A percentile compares a stretch with the other conserved stretches of the same genome.
Conservation (phyloP, 2,888 invertebrate genomes). For the Agrilus mali region DNA sequence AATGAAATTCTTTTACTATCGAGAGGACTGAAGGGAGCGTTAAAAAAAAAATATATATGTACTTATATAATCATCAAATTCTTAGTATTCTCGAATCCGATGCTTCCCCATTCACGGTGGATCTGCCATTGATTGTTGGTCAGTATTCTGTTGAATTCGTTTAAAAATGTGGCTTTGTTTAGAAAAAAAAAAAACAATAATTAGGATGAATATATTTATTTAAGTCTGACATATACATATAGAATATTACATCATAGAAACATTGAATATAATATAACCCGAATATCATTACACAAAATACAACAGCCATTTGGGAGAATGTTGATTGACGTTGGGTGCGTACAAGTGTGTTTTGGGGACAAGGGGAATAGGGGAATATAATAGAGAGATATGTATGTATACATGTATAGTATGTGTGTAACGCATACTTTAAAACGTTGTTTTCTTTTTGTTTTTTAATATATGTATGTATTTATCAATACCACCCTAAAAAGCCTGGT, state of each 20-base stretch:
- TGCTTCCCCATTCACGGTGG: too few species aligned
- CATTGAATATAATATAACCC: conserved; percentile 29
- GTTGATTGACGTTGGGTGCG: conserved; percentile 1
- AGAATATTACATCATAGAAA: conserved; percentile 32
- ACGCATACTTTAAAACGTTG: conserved; percentile 1
- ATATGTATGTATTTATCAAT: conserved; percentile 20
- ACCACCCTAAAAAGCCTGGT: conserved; percentile 32
- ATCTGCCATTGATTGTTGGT: too few species aligned
- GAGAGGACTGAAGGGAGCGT: too few species aligned
- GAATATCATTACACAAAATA: conserved; percentile 31
- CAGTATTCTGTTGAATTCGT: too few species aligned
- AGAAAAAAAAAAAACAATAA: too few species aligned
- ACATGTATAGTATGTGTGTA: conserved; percentile 11
- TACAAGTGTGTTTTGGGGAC: too few species aligned
- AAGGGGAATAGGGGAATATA: conserved; percentile 3
- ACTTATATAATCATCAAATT: too few species aligned
- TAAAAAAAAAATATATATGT: too few species aligned
- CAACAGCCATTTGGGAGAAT: conserved; percentile 29
- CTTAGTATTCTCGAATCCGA: too few species aligned
- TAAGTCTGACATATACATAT: conserved; percentile 27
- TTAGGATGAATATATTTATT: conserved; percentile 19
- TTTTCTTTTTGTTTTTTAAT: conserved; percentile 7
- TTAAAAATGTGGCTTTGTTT: too few species aligned
- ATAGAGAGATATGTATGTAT: conserved; percentile 6
- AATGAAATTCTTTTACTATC: too few species aligned